Base-by-base conservation (phyloP, 2,113 vertebrate species). In the Galemys pyrenaicus region DNA sequence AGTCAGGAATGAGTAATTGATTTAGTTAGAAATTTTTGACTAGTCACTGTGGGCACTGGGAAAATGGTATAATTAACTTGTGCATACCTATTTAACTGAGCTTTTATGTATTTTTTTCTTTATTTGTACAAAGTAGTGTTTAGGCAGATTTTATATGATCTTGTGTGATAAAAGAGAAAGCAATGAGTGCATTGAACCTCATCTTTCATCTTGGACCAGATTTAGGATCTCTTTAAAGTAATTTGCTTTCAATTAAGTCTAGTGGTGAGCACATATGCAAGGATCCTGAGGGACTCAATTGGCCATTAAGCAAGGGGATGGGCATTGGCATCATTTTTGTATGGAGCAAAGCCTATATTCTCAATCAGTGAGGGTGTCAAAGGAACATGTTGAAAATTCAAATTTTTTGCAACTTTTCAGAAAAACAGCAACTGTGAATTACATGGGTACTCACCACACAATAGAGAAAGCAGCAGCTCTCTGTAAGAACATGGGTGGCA, bases 231-330 rank as follows among this genome's bases (percentile, higher is more conserved):
- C n/a, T n/a, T n/a, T n/a, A n/a, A n/a, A n/a, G n/a, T n/a, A n/a
- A n/a, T 51, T 51, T 51, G 11, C 11, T 16, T 51, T 16, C 49
- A 51, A 51, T 51, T 51, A 51, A 51, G 15, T 13, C 49, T 13
- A 9, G 49, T 16, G 15, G 49, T 12, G 49, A 51, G 22, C 8
- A 24, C 6, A 12, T 17, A n/a, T 2, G 17, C 0, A 58, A 3
- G 6, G 13, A 5, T 77, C 26, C 17, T 60, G 20, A 26, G 22
- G 13, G 32, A 2, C 39, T 6, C 22, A 51, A 5, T 35, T 28
- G 68, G 49, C 30, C 2, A 32, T 41, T 4, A 65, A 49, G 10
- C 12, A 56, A n/a, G 8, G 44, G 13, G 9, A 54, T 5, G 15
- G 4, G 9, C 20, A 41, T 11, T 32, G 17, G 20, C 4, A 62